Base-by-base conservation (phyloP, 2,888 invertebrate species). In the Ormyrus nitidulus region DNA sequence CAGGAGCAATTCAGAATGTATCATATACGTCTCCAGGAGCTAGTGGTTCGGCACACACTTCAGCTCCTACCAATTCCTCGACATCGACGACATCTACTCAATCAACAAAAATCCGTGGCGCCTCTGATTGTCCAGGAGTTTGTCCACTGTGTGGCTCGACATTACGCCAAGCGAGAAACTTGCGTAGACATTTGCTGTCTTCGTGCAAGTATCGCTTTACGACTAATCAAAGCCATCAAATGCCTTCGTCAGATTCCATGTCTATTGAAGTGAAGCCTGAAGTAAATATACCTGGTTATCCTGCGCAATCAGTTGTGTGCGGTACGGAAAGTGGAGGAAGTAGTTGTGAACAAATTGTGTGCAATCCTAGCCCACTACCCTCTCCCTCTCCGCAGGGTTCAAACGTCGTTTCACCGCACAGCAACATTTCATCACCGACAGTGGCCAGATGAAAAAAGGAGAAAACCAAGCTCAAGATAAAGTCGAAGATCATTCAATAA, bases 81-180 rank as follows among this genome's bases (percentile, higher is more conserved):
- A 78, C 83, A 11, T 72, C 84, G 48, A 77, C 84, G 6, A 81
- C 82, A 49, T 83, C 56, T 48, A 82, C 69, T n/a, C 82, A n/a
- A 74, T 81, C 73, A 71, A 75, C 83, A 0, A 92, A 93, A 84
- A 91, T 92, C 72, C 91, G 93, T 77, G 93, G 93, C 44, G 93
- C 93, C 83, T 93, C 93, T 10, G 93, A 93, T 86, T 93, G 93
- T 88, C 93, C 93, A 54, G 93, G 93, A 44, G 91, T 92, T 66
- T 93, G 93, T 89, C 93, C 93, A 48, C 91, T 93, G 51, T 93
- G 93, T 83, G 93, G 93, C 83, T 92, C 93, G 71, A 92, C 93
- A 69, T 91, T 93, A 54, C 91, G 93, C 80, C 93, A 93, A 86
- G 93, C 93, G 6, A 91, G 93, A 77, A 93, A 93, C 86, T 87